Percentiles rank a stretch among this genome's conserved stretches.
Evolutionary conservation across 2,113 vertebrate species (phyloP).

Genomic region (Acanthochromis polyacanthus): DNA sequence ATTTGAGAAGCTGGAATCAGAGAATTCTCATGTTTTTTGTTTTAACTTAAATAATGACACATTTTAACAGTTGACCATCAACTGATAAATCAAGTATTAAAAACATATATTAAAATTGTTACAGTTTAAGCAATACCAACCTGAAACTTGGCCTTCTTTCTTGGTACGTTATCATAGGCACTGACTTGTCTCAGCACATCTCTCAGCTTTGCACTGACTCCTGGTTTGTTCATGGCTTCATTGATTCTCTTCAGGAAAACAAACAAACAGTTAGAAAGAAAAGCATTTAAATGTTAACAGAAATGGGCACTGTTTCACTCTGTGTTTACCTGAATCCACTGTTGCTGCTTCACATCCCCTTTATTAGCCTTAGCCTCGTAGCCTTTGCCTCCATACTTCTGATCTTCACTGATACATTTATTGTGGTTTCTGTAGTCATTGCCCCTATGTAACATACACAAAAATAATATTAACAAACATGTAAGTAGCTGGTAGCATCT

Average conservation of each 20-base stretch:
- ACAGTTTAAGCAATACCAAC: constrained; percentile 69
- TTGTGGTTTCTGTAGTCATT: constrained; percentile 91
- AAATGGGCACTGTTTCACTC: not conserved
- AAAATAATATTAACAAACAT: not conserved
- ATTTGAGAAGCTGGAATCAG: too few relatives aligned
- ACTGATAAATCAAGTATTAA: too few relatives aligned
- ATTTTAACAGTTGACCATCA: too few relatives aligned
- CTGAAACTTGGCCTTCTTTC: constrained; percentile 96
- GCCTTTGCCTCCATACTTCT: constrained; percentile 96
- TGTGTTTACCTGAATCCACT: constrained; percentile 92
- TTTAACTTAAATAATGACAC: too few relatives aligned
- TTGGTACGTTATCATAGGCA: constrained; percentile 92
- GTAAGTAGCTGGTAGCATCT: not conserved
- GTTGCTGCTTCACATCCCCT: constrained; percentile 94
- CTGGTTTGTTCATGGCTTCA: constrained; percentile 89
- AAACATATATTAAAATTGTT: not conserved
- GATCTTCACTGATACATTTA: constrained; percentile 93
- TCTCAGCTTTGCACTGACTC: constrained; percentile 86
- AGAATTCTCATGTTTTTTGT: too few relatives aligned
- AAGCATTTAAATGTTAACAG: not conserved
- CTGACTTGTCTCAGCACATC: constrained; percentile 90
- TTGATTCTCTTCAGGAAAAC: constrained; percentile 88
- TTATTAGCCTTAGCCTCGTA: constrained; percentile 92
- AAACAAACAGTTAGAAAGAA: not conserved
- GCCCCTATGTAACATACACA: constrained; percentile 81